Base-by-base conservation (phyloP, 2,797 vertebrate species). In the Alectoris magna region DNA sequence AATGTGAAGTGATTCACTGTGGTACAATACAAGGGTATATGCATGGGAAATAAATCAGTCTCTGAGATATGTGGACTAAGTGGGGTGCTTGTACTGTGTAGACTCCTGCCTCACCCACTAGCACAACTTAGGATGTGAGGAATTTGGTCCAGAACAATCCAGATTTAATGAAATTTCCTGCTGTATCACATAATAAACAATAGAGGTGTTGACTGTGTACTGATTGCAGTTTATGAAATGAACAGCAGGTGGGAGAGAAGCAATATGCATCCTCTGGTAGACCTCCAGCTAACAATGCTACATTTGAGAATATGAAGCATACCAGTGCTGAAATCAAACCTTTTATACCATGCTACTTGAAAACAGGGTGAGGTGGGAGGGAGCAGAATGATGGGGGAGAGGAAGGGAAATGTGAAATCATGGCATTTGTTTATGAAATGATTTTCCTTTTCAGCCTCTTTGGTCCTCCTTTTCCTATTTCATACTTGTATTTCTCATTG, bases 201-300 rank as follows among this genome's bases (percentile, higher is more conserved):
- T 77, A 81, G 81, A 92, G 76, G 83, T 95, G 93, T 94, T 95
- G 91, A 83, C 88, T 94, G 86, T 81, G 92, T 91, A 72, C 34
- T 59, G 90, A 90, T 93, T 96, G 97, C 96, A 96, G 79, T 97
- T 96, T 91, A 76, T 96, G 93, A 94, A 94, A 69, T 95, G 85
- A 95, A 97, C 97, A 95, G 96, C 96, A 97, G 97, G 97, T 96
- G 97, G 96, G 86, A 90, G 95, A 94, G 93, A 77, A 97, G 94
- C 87, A 83, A 84, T 73, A 86, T 67, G 92, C 84, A 96, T 96
- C 82, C 70, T 94, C 87, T 69, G 48, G 18, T 24, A 84, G 68
- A 83, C 43, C 87, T 91, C 75, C 95, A 91, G 84, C 69, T 75
- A 87, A 88, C 81, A 91, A 82, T 44, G 58, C 89, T 84, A 58